phyloP scores from a whole-genome alignment of 2,113 vertebrate genomes.

The Xiphorhynchus elegans region DNA sequence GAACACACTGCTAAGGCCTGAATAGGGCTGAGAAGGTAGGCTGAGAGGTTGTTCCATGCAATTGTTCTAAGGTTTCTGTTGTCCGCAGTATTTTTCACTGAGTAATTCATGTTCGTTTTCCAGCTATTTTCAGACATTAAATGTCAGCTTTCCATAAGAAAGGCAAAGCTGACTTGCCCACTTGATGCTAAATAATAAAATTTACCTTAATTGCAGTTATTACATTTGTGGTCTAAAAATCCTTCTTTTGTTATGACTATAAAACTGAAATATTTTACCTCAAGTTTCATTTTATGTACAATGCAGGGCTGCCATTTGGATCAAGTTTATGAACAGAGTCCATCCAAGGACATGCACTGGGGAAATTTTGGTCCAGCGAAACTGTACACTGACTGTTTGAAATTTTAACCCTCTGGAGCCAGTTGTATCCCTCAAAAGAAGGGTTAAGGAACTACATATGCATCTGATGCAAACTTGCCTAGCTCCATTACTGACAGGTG shows the following conservation, averaged over 20 bases:
- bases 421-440: background rate
- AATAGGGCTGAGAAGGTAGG: background rate
- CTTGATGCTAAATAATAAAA: conserved; percentile 41
- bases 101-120: conserved; percentile 17
- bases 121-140: conserved; percentile 17
- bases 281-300: background rate
- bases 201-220: conserved; percentile 37
- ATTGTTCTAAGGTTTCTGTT: background rate
- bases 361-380: background rate
- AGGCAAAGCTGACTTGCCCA: background rate
- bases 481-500: background rate
- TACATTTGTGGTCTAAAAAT: background rate
- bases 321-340: background rate
- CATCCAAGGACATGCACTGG: background rate
- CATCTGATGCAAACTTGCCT: background rate
- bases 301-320: background rate
- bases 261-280: background rate
- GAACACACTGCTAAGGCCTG: background rate
- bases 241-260: background rate
- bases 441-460: background rate
- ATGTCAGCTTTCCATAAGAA: conserved; percentile 28
- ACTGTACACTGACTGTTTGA: background rate
- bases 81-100: background rate
- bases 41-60: background rate
- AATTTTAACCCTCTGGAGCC: background rate